Conservation (phyloP, 1,140 invertebrate genomes). For the Hyles euphorbiae region DNA sequence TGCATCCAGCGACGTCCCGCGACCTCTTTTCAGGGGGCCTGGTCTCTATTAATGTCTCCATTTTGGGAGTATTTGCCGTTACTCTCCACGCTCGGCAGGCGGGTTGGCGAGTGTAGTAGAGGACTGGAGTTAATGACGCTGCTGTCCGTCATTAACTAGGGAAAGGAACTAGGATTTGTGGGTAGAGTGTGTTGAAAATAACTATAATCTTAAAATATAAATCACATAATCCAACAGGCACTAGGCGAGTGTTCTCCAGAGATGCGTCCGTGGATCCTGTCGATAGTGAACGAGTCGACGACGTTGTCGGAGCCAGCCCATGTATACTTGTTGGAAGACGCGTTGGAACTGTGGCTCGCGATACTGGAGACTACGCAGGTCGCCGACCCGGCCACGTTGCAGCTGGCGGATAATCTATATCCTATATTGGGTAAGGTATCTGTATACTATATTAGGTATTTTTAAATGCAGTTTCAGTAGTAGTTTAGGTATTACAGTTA, state of each 20-base stretch:
- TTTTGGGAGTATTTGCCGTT: too few species aligned
- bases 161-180: not conserved
- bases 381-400: slow-evolving; percentile 78
- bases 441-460: too few species aligned
- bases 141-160: too few species aligned
- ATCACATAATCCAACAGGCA: slow-evolving; percentile 28
- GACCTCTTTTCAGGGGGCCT: too few species aligned
- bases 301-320: slow-evolving; percentile 87
- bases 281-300: slow-evolving; percentile 84
- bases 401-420: slow-evolving; percentile 86
- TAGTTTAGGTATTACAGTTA: too few species aligned
- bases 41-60: too few species aligned
- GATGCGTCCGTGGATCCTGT: slow-evolving; percentile 54
- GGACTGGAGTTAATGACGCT: too few species aligned
- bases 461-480: too few species aligned
- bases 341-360: slow-evolving; percentile 91
- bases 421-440: slow-evolving; percentile 81
- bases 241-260: slow-evolving; percentile 50
- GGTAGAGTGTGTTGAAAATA: not conserved
- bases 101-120: too few species aligned
- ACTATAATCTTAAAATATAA: too few species aligned
- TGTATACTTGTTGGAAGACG: slow-evolving; percentile 95
- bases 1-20: too few species aligned
- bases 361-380: slow-evolving; percentile 83
- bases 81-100: too few species aligned